Conservation (phyloP, 2,797 vertebrate genomes). For the Myotis findleyi region DNA sequence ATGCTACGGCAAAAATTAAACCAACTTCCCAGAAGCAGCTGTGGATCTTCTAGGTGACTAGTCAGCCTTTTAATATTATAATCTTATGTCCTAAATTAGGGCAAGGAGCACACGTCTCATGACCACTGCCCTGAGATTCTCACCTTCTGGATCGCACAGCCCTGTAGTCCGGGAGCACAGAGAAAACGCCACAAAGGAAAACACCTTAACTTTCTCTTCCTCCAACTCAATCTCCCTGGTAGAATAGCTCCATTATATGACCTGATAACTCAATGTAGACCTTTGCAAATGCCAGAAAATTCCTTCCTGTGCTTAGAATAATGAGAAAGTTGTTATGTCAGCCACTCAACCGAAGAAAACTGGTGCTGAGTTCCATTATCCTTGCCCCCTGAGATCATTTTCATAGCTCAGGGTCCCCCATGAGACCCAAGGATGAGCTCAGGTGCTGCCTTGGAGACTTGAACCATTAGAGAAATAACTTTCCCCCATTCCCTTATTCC, state of each 20-base stretch:
- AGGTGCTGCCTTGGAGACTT: not conserved
- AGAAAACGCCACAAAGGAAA: not conserved
- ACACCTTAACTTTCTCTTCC: not conserved
- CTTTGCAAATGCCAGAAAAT: not conserved
- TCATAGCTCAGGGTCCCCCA: not conserved
- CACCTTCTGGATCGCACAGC: not conserved
- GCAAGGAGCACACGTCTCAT: not conserved
- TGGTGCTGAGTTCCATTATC: not conserved
- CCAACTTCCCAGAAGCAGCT: not conserved
- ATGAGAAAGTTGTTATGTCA: not conserved
- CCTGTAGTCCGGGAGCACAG: not conserved
- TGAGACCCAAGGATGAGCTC: not conserved
- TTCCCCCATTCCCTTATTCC: not conserved
- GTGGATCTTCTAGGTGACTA: not conserved
- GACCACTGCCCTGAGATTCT: not conserved
- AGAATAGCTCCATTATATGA: not conserved
- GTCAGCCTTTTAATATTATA: not conserved
- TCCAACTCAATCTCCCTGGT: not conserved
- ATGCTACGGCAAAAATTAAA: not conserved
- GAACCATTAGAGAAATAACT: not conserved
- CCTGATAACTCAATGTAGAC: constrained; percentile 2
- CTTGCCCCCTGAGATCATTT: not conserved
- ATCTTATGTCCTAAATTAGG: not conserved
- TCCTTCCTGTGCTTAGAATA: constrained; percentile 3
- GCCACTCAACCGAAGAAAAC: not conserved